A percentile compares a stretch with the other conserved stretches of the same genome.
These are phyloP conservation scores for Brachypalpus laphriformis DNA, from an alignment of 2,888 invertebrate genomes.

Conservation along the genomic window DNA sequence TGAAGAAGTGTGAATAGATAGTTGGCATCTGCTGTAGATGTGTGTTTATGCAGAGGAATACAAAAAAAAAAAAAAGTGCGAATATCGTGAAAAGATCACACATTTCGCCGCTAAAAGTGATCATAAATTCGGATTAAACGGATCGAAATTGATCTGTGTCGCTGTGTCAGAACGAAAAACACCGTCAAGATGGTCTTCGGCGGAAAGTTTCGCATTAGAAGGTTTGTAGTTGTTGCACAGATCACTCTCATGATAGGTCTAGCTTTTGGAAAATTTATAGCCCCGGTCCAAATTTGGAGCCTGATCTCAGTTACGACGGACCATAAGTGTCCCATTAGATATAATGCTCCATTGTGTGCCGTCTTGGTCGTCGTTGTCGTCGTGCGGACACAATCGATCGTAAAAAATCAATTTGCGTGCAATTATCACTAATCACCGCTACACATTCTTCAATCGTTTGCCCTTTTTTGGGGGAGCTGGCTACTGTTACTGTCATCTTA, in stretches of 20 bases:
- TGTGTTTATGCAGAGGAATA: conserved; percentile 5
- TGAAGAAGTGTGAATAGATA: conserved; percentile 58
- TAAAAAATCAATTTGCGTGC: conserved; percentile 74
- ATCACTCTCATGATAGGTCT: conserved; percentile 11
- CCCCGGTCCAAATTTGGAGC: conserved; percentile 52
- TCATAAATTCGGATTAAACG: conserved; percentile 74
- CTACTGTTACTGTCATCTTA: conserved; percentile 55
- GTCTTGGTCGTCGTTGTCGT: background rate
- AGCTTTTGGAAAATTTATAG: conserved; percentile 47
- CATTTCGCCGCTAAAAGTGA: conserved; percentile 17
- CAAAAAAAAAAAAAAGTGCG: conserved; percentile 38
- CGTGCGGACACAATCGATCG: conserved; percentile 65
- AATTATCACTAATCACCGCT: conserved; percentile 74
- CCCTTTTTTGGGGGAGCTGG: conserved; percentile 66
- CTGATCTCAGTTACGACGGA: conserved; percentile 11
- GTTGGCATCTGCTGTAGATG: conserved; percentile 21
- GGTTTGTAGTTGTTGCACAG: conserved; percentile 78
- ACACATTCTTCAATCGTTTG: conserved; percentile 69
- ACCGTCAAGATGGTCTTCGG: conserved; percentile 83
- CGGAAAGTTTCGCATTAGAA: conserved; percentile 83
- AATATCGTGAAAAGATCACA: conserved; percentile 38
- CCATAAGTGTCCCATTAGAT: conserved; percentile 52
- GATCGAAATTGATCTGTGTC: conserved; percentile 50
- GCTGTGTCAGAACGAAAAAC: conserved; percentile 23
- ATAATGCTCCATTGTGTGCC: conserved; percentile 45